phyloP scores from a whole-genome alignment of 2,888 invertebrate species.

The Limnephilus rhombicus region DNA sequence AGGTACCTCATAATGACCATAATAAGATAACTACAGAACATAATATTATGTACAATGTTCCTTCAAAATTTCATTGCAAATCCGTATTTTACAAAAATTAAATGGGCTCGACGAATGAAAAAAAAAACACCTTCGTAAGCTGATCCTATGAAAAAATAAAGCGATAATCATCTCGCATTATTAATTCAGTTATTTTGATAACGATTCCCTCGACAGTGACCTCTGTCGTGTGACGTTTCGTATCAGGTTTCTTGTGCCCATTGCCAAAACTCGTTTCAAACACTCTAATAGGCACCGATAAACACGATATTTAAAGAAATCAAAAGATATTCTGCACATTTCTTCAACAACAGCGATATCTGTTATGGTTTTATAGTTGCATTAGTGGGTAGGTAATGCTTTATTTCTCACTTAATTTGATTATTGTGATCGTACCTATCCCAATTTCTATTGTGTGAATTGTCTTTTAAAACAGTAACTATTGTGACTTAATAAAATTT shows the following conservation, averaged over 20 bases:
- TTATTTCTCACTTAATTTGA: not conserved
- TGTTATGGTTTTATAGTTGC: not conserved
- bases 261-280: slow-evolving; percentile 42
- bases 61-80: too few relatives aligned
- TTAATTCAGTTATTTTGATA: slow-evolving; percentile 45
- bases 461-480: not conserved
- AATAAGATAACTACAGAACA: too few relatives aligned
- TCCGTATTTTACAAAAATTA: not conserved
- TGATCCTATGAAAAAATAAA: not conserved
- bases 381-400: not conserved
- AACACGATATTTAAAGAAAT: not conserved
- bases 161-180: not conserved
- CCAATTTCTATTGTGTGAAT: not conserved
- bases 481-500: not conserved
- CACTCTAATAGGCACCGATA: not conserved
- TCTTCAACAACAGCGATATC: not conserved
- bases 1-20: too few relatives aligned
- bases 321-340: not conserved
- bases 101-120: not conserved
- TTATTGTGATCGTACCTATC: not conserved
- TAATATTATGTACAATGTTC: too few relatives aligned
- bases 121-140: not conserved
- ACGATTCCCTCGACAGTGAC: slow-evolving; percentile 36
- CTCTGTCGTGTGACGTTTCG: not conserved
- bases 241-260: slow-evolving; percentile 27